Conservation (phyloP, 2,888 invertebrate species). For the Polydrusus cervinus region DNA sequence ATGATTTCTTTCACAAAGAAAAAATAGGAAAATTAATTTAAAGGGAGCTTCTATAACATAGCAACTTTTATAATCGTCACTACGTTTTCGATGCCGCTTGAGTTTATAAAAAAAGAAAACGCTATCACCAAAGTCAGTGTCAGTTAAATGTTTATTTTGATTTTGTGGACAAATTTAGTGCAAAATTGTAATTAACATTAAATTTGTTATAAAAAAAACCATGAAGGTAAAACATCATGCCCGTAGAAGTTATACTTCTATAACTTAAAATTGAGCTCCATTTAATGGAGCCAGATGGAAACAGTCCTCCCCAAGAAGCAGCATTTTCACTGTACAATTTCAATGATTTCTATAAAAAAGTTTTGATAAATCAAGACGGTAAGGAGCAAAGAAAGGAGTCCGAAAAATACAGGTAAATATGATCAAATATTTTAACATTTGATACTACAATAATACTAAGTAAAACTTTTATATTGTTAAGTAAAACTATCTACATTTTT, state of each 20-base stretch:
- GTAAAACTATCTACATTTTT: too few relatives aligned
- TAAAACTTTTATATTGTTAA: not conserved
- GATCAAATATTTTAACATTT: not conserved
- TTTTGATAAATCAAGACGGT: constrained; percentile 21
- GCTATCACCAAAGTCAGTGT: too few relatives aligned
- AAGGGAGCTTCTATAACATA: too few relatives aligned
- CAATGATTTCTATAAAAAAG: constrained; percentile 7
- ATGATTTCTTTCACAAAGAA: too few relatives aligned
- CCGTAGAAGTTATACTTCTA: not conserved
- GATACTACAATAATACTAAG: too few relatives aligned
- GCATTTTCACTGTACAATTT: constrained; percentile 21
- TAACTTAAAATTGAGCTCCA: not conserved
- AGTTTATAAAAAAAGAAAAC: too few relatives aligned
- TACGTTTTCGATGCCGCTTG: too few relatives aligned
- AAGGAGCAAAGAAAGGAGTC: not conserved
- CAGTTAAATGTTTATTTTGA: constrained; percentile 5
- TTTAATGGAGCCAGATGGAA: constrained; percentile 16
- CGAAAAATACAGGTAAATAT: constrained; percentile 5
- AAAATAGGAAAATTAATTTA: too few relatives aligned
- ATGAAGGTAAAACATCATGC: too few relatives aligned
- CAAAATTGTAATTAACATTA: not conserved
- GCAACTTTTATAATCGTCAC: too few relatives aligned
- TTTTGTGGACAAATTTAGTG: not conserved
- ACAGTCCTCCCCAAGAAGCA: not conserved
- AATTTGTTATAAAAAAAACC: not conserved